phyloP scores from a whole-genome alignment of 2,113 vertebrate species.

The Octodon degus region DNA sequence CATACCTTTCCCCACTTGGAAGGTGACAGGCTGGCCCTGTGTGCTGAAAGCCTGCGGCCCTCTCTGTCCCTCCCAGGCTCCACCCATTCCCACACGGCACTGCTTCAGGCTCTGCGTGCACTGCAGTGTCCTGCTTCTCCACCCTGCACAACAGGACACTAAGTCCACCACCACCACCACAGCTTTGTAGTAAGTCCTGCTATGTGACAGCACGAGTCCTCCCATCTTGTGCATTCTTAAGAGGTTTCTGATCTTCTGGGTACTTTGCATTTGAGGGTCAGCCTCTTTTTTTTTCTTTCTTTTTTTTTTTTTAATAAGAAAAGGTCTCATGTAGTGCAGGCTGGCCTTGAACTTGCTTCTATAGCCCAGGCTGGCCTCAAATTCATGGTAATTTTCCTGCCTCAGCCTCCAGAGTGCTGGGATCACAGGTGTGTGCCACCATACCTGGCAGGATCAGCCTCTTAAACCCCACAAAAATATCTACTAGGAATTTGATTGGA shows the following conservation, averaged over 20 bases:
- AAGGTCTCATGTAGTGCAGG: not conserved
- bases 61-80: not conserved
- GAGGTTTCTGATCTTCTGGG: not conserved
- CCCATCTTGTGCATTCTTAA: not conserved
- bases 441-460: not conserved
- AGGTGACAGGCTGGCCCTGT: not conserved
- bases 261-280: not conserved
- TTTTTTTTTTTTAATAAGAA: not conserved
- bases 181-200: not conserved
- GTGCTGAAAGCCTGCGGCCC: not conserved
- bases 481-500: not conserved
- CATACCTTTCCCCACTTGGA: not conserved
- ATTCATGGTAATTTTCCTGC: not conserved
- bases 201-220: not conserved
- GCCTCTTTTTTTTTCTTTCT: not conserved
- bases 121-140: not conserved
- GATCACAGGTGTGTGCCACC: not conserved
- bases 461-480: not conserved
- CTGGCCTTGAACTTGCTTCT: not conserved
- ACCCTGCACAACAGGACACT: not conserved
- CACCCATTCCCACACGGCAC: not conserved
- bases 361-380: too few relatives aligned
- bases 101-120: not conserved
- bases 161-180: not conserved
- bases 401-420: not conserved